Evolutionary conservation across 1,140 invertebrate species (phyloP), one percentile per base, ranked within the genome.

Genomic region (Anastatus disparis): DNA sequence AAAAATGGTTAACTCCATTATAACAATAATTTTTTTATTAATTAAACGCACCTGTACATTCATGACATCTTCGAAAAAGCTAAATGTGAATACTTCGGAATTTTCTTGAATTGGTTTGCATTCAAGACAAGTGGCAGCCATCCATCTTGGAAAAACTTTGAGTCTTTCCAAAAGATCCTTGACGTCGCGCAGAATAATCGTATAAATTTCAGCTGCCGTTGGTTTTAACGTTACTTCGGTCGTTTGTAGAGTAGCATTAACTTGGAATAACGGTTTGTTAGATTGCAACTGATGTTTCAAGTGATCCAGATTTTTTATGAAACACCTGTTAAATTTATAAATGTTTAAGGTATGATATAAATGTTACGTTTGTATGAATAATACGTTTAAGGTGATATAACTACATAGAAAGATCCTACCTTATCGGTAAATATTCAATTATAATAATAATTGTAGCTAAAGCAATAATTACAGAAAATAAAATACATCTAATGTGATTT

Each of bases 91-190:
- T 79, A 89, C 85, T 48, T 89, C 89, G 2, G 86, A 83, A 2
- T 10, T 7, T 2, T 3, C 7, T 0, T 89, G 77, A 48, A 84
- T 77, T 8, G 90, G 89, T 38, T 89, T 85, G 71, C 91, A 93
- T 31, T 90, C 88, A 0, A 93, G 78, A 80, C 95, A 96, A 12
- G 91, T 93, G n/a, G 90, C 90, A 70, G 91, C 86, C 91, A 94
- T 93, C 95, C 95, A 97, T 9, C 95, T 89, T 0, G 91, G 88
- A 81, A 96, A 94, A 7, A 85, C 75, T 78, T 92, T 93, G 3
- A 94, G 80, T 72, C 91, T 88, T 29, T 89, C 88, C 0, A 93
- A 73, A 65, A 92, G 89, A 81, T 93, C 89, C 74, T 90, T 90
- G 1, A 90, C 83, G 68, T 89, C 88, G 22, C 88, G 87, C 17